phyloP scores from a whole-genome alignment of 2,797 vertebrate genomes.

The Hozukius guyotensis region DNA sequence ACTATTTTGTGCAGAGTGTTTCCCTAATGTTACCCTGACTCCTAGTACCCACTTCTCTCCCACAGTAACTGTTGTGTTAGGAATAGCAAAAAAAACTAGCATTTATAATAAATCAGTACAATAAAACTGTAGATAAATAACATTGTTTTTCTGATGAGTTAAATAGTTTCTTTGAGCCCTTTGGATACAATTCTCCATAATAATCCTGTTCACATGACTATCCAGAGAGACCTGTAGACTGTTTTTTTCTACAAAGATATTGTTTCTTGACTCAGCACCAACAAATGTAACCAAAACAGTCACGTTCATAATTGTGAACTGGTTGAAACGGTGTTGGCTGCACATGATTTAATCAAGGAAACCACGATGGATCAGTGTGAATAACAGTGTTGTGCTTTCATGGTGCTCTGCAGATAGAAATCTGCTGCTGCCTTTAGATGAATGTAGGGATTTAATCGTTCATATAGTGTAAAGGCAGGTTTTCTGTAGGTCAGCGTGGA shows the following conservation, averaged over 20 bases:
- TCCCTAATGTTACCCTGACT: background rate
- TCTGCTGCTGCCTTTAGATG: background rate
- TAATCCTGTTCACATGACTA: background rate
- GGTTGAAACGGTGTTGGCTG: background rate
- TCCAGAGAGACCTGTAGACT: background rate
- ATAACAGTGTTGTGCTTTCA: background rate
- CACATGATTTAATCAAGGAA: constrained; percentile 16
- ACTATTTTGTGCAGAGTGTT: background rate
- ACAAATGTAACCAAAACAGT: background rate
- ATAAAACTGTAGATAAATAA: background rate
- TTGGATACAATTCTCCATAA: background rate
- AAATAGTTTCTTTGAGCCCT: background rate
- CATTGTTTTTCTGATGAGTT: background rate
- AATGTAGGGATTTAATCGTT: background rate
- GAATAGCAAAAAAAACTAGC: background rate
- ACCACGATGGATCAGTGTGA: background rate
- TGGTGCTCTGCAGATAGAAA: background rate
- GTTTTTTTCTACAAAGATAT: background rate
- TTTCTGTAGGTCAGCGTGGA: background rate
- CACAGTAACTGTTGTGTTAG: background rate
- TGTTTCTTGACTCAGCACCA: background rate
- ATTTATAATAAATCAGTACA: background rate
- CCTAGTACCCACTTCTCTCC: background rate
- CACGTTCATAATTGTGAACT: background rate
- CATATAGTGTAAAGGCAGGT: background rate